Conservation (phyloP, 1,140 invertebrate genomes). For the Heliothis subflexa region DNA sequence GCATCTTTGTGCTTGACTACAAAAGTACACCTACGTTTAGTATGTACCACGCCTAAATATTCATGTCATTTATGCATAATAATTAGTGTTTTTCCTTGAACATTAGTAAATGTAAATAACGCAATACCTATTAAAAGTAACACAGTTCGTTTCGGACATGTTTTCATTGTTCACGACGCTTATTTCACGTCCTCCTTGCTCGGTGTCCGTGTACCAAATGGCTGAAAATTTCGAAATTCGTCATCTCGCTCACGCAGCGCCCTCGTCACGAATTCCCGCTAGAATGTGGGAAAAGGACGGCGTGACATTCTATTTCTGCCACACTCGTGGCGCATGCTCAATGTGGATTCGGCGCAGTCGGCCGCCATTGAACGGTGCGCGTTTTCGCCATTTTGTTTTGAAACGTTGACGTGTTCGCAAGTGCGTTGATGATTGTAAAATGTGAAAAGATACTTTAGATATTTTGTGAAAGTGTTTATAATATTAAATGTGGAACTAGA, state of each 20-base stretch:
- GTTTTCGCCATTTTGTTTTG: slow-evolving; percentile 72
- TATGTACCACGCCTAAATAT: neutral
- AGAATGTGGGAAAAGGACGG: slow-evolving; percentile 3
- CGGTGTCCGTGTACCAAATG: slow-evolving; percentile 1
- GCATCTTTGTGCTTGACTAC: no score
- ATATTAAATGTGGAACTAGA: slow-evolving; percentile 4
- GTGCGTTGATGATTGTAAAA: slow-evolving; percentile 53
- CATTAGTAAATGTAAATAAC: no score
- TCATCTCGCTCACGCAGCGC: slow-evolving; percentile 24
- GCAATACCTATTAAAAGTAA: neutral
- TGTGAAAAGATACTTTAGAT: slow-evolving; percentile 32
- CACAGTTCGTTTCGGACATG: neutral
- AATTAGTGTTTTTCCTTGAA: no score
- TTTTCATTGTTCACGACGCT: neutral
- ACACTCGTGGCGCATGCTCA: neutral
- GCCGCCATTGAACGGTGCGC: slow-evolving; percentile 16
- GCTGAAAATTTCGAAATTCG: neutral
- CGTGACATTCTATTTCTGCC: neutral
- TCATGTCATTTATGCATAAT: no score
- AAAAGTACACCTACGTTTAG: no score
- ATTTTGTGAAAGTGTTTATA: slow-evolving; percentile 10
- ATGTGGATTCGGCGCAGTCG: neutral
- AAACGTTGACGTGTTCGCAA: slow-evolving; percentile 60
- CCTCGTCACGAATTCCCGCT: neutral
- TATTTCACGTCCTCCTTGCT: neutral